phyloP scores from a whole-genome alignment of 2,888 invertebrate genomes.

The Chromoteleia sp. region DNA sequence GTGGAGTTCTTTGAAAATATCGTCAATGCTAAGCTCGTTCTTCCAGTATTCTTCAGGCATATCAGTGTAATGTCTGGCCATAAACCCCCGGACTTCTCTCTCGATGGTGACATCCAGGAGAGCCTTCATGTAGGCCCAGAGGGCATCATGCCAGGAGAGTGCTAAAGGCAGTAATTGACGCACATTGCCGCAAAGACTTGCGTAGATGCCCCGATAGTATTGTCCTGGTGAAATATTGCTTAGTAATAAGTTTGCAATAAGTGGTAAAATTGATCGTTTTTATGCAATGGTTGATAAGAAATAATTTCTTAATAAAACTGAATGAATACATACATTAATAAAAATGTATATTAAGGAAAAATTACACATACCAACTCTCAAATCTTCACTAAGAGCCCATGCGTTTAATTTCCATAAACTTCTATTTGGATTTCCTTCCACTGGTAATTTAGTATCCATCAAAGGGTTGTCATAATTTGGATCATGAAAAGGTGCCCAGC shows the following conservation, averaged over 20 bases:
- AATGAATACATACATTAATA: neutral
- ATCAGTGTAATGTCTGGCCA: constrained; percentile 86
- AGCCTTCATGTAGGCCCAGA: constrained; percentile 94
- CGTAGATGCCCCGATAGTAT: constrained; percentile 82
- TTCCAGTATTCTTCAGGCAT: constrained; percentile 90
- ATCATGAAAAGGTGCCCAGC: constrained; percentile 95
- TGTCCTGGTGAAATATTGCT: too few species aligned
- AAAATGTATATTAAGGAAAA: neutral
- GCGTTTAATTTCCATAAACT: constrained; percentile 92
- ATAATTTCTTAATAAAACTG: neutral
- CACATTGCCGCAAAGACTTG: constrained; percentile 92
- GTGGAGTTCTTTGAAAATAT: constrained; percentile 89
- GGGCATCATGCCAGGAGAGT: constrained; percentile 94
- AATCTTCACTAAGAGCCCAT: constrained; percentile 85
- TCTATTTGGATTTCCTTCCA: constrained; percentile 93
- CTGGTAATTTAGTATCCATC: constrained; percentile 85
- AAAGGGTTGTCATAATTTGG: constrained; percentile 87
- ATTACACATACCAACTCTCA: constrained; percentile 76
- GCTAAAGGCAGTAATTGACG: constrained; percentile 91
- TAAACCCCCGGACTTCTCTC: constrained; percentile 88
- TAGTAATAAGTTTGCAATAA: too few species aligned
- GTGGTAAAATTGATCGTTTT: too few species aligned
- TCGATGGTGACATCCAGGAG: constrained; percentile 95
- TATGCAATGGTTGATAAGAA: neutral
- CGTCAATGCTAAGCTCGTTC: constrained; percentile 88